Percentiles rank a stretch among this genome's conserved stretches.
Evolutionary conservation across 1,140 invertebrate species (phyloP).

Genomic region (Lerema accius): DNA sequence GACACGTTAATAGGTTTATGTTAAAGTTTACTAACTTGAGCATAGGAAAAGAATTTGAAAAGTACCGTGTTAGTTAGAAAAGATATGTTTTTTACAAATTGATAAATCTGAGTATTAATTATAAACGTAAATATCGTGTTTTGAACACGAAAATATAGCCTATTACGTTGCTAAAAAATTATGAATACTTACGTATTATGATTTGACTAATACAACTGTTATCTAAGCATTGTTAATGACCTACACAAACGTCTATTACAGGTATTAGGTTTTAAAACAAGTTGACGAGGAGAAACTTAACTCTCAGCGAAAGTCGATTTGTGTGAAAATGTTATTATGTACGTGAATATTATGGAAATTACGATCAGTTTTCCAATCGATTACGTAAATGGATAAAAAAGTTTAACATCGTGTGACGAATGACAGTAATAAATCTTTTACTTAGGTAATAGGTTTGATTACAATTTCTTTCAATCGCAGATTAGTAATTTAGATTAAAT

Average conservation of each 20-base stretch:
- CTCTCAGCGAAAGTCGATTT: conserved; percentile 57
- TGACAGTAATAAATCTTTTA: conserved; percentile 20
- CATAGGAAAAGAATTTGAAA: too few species aligned
- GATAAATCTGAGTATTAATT: too few species aligned
- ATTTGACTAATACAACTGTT: too few species aligned
- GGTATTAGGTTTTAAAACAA: conserved; percentile 50
- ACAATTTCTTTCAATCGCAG: conserved; percentile 1
- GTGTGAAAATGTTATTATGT: conserved; percentile 42
- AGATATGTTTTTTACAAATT: too few species aligned
- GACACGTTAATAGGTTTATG: background rate
- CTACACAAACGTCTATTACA: conserved; percentile 11
- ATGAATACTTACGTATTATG: too few species aligned
- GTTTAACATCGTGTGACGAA: conserved; percentile 40
- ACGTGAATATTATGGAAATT: conserved; percentile 61
- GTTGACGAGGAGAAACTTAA: conserved; percentile 50
- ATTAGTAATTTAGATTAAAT: conserved; percentile 10
- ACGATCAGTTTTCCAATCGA: conserved; percentile 52
- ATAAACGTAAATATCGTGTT: too few species aligned
- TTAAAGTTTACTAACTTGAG: conserved; percentile 5
- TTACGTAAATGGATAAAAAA: conserved; percentile 53
- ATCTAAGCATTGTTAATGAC: conserved; percentile 29
- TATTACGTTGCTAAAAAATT: too few species aligned
- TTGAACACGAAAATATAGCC: too few species aligned
- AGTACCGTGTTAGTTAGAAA: too few species aligned
- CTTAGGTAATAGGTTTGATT: background rate